A percentile compares a stretch with the other conserved stretches of the same genome.
Conservation (phyloP, 2,888 invertebrate genomes). For the Synergus gifuensis region DNA sequence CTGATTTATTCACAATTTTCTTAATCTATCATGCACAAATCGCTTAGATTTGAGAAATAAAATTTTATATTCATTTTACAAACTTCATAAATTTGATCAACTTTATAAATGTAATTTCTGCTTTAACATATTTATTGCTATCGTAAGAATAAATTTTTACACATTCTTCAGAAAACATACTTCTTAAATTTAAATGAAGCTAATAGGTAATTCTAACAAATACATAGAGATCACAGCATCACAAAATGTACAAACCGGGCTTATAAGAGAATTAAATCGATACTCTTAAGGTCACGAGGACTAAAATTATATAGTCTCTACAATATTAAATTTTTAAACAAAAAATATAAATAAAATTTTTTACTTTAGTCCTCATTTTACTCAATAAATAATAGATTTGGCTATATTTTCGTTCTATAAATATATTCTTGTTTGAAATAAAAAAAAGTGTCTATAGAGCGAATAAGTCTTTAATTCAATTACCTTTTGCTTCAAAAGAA, state of each 20-base stretch:
- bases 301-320: background rate
- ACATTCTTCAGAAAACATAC: background rate
- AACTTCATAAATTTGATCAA: background rate
- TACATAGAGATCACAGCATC: slow-evolving; percentile 41
- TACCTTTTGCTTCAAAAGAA: background rate
- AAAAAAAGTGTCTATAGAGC: too few relatives aligned
- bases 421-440: too few relatives aligned
- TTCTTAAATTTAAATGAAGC: background rate
- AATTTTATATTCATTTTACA: background rate
- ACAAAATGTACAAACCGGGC: background rate
- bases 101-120: background rate
- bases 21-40: background rate
- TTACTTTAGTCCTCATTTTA: too few relatives aligned
- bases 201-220: slow-evolving; percentile 29
- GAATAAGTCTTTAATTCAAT: too few relatives aligned
- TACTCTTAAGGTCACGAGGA: background rate
- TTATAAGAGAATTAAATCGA: background rate
- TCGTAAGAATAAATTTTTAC: background rate
- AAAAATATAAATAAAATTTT: background rate
- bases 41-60: background rate
- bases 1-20: slow-evolving; percentile 44
- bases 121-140: background rate
- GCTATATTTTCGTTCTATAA: too few relatives aligned
- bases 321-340: background rate
- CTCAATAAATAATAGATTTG: too few relatives aligned